A percentile compares a stretch with the other conserved stretches of the same genome.
Evolutionary conservation across 2,888 invertebrate genomes (phyloP).

Genomic region (Drosophila multiciliata): DNA sequence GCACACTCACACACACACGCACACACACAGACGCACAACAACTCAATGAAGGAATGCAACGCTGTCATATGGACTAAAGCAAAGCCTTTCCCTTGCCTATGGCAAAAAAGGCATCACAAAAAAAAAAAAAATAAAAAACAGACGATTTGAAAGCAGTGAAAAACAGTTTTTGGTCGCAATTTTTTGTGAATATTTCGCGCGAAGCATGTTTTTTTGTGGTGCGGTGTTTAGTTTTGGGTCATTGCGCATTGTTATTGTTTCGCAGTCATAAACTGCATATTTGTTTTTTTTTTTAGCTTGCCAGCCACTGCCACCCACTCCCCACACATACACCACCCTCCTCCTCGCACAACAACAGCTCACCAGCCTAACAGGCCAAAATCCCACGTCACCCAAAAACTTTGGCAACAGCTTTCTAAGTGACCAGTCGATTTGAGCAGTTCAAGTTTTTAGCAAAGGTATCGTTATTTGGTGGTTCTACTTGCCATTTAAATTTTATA

Average conservation of each 20-base stretch:
- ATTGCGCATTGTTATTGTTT: conserved; percentile 76
- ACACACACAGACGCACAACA: conserved; percentile 4
- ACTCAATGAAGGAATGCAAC: conserved; percentile 36
- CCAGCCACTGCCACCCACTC: conserved; percentile 6
- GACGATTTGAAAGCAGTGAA: conserved; percentile 28
- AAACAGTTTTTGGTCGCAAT: conserved; percentile 44
- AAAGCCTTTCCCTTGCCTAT: conserved; percentile 26
- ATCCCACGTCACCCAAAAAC: conserved; percentile 24
- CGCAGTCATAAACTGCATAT: conserved; percentile 61
- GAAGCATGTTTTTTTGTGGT: conserved; percentile 20
- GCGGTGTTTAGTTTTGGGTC: conserved; percentile 75
- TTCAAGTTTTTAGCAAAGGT: conserved; percentile 5
- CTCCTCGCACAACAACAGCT: neutral
- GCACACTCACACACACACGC: conserved; percentile 28
- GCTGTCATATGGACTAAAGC: conserved; percentile 38
- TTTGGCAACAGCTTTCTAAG: conserved; percentile 10
- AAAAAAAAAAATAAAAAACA: conserved; percentile 6
- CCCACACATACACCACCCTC: neutral
- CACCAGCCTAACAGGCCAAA: neutral
- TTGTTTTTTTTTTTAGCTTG: conserved; percentile 56
- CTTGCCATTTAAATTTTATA: neutral
- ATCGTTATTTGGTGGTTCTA: neutral
- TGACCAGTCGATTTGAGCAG: conserved; percentile 1
- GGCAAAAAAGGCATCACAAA: conserved; percentile 1
- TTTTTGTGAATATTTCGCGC: conserved; percentile 26